Evolutionary conservation across 35 echinoderm and acorn worm genomes (phyloP).

Genomic region (Anneissia japonica): DNA sequence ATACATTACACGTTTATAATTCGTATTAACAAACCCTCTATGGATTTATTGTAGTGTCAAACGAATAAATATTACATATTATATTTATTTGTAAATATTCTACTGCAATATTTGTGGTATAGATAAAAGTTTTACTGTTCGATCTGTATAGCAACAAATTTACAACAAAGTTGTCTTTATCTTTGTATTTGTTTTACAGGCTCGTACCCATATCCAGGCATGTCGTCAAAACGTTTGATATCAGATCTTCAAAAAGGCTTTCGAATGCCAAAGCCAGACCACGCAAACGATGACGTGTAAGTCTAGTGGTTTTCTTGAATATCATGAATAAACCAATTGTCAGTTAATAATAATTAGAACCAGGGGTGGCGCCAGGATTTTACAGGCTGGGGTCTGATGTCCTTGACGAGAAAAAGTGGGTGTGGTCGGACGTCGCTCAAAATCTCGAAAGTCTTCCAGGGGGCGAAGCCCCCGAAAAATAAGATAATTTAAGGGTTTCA

Average conservation of each 20-base stretch:
- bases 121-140: too few relatives aligned
- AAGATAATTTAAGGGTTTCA: too few relatives aligned
- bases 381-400: background rate
- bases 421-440: background rate
- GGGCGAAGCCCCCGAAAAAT: too few relatives aligned
- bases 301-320: background rate
- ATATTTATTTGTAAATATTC: too few relatives aligned
- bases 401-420: background rate
- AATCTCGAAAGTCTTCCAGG: background rate
- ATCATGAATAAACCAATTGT: background rate
- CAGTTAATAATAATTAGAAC: background rate
- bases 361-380: background rate
- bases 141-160: too few relatives aligned
- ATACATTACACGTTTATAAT: too few relatives aligned
- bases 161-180: too few relatives aligned
- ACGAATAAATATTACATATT: too few relatives aligned
- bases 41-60: too few relatives aligned
- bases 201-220: constrained; percentile 74
- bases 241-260: constrained; percentile 59
- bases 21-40: too few relatives aligned
- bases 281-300: constrained; percentile 70
- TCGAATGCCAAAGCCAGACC: constrained; percentile 67
- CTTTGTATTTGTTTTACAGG: constrained; percentile 12
- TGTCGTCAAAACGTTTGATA: constrained; percentile 58
- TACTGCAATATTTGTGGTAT: too few relatives aligned